Conservation (phyloP, 2,113 vertebrate genomes). For the Panurus biarmicus region DNA sequence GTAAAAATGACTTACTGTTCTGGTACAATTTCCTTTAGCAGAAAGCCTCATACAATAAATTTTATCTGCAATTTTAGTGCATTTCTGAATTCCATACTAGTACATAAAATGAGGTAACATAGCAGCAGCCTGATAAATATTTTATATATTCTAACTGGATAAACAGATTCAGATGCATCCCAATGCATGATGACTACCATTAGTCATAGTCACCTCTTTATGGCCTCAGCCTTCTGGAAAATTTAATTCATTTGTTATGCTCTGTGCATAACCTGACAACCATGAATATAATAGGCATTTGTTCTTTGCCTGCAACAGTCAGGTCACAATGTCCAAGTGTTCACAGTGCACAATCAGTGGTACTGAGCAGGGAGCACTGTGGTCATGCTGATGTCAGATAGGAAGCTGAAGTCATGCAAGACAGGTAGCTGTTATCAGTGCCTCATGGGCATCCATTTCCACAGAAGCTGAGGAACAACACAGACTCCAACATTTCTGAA, state of each 20-base stretch:
- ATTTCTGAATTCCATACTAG: background rate
- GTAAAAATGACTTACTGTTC: background rate
- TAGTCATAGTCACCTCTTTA: conserved; percentile 4
- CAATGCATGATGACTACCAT: background rate
- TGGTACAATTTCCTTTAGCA: background rate
- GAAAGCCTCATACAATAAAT: background rate
- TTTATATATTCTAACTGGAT: background rate
- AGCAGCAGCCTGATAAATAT: background rate
- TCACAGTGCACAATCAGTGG: background rate
- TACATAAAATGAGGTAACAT: background rate
- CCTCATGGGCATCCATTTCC: background rate
- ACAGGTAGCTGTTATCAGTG: background rate
- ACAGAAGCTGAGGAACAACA: background rate
- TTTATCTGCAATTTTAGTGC: background rate
- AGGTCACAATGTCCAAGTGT: background rate
- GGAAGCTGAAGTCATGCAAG: background rate
- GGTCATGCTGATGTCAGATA: background rate
- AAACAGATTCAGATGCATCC: background rate
- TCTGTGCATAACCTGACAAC: background rate
- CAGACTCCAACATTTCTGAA: background rate
- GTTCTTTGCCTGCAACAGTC: background rate
- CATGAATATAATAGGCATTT: background rate
- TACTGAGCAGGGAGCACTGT: background rate
- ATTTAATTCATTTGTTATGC: background rate
- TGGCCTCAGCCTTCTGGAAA: background rate